Conservation (phyloP, 2,888 invertebrate species). For the Sphaerophoria rueppellii region DNA sequence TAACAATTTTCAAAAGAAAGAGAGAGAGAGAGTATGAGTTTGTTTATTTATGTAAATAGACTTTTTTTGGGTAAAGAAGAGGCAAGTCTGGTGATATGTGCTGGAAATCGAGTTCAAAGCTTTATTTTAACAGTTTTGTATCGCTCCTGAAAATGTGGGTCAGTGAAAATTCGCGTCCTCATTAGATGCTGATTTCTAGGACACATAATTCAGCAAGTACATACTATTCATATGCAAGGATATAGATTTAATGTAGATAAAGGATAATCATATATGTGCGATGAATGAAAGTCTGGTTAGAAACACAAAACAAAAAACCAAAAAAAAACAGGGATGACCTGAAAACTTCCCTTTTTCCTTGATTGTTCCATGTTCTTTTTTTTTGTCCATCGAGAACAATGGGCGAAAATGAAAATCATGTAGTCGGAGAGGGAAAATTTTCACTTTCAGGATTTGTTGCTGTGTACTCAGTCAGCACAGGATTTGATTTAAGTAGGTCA, state of each 20-base stretch:
- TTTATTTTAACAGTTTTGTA: neutral
- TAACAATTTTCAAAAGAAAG: constrained; percentile 40
- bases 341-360: constrained; percentile 43
- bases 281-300: constrained; percentile 45
- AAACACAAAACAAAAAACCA: constrained; percentile 35
- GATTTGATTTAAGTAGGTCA: constrained; percentile 32
- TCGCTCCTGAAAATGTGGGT: constrained; percentile 15
- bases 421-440: neutral
- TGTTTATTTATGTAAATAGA: neutral
- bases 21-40: neutral
- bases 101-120: constrained; percentile 31
- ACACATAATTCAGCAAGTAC: constrained; percentile 5
- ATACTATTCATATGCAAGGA: neutral
- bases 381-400: constrained; percentile 18
- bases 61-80: no score
- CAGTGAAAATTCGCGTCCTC: constrained; percentile 38
- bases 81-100: constrained; percentile 6
- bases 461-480: neutral
- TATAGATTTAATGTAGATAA: neutral
- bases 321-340: constrained; percentile 35
- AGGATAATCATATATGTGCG: neutral
- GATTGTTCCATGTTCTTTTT: neutral
- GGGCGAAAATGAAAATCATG: neutral
- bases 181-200: constrained; percentile 18
- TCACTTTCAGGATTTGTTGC: neutral